phyloP scores from a whole-genome alignment of 2,113 vertebrate genomes.

The Amphiprion ocellaris region DNA sequence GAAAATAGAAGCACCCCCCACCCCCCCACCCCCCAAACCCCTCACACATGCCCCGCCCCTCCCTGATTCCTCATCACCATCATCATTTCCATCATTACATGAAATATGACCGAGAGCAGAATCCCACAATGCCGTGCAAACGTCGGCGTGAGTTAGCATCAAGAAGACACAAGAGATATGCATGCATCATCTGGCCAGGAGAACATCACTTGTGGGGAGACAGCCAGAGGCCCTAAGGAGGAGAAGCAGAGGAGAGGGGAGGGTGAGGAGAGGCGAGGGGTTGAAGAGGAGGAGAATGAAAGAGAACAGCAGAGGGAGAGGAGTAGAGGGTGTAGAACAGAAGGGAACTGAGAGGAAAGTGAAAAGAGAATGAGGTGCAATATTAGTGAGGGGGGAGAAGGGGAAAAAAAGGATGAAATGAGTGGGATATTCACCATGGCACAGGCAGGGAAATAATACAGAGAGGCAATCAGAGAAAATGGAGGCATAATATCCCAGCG shows the following conservation, averaged over 20 bases:
- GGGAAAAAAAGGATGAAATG: conserved; percentile 29
- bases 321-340: conserved; percentile 39
- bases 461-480: conserved; percentile 80
- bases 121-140: conserved; percentile 85
- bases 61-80: conserved; percentile 80
- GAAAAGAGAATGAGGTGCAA: conserved; percentile 39
- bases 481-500: conserved; percentile 74
- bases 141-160: conserved; percentile 84
- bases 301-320: conserved; percentile 30
- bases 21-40: conserved; percentile 7
- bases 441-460: conserved; percentile 63
- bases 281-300: conserved; percentile 21
- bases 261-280: not conserved
- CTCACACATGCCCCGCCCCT: conserved; percentile 1
- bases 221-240: conserved; percentile 81
- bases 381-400: conserved; percentile 24
- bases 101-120: conserved; percentile 86
- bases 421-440: conserved; percentile 34
- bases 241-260: conserved; percentile 17
- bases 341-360: conserved; percentile 51
- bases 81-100: conserved; percentile 86
- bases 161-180: conserved; percentile 85
- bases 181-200: conserved; percentile 86
- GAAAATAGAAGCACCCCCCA: conserved; percentile 78
- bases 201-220: conserved; percentile 86